These are phyloP conservation scores for Morinoia aosen DNA, from an alignment of 2,888 invertebrate genomes.

Conservation along the genomic window DNA sequence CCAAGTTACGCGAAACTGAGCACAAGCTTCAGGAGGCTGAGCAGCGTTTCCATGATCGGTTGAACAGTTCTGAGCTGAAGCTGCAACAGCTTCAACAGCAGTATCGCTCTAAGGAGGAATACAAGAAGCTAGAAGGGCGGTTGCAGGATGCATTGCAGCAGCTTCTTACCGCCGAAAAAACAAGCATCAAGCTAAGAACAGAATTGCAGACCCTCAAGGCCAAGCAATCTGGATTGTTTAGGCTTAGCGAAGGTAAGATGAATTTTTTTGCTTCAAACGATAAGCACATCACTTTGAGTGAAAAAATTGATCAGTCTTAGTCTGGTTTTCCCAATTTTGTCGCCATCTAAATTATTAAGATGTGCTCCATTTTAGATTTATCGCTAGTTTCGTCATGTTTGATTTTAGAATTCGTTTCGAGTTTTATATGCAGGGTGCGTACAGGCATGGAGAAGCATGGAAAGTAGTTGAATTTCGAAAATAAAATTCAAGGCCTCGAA, in stretches of 20 bases:
- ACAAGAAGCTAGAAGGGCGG: slow-evolving; percentile 52
- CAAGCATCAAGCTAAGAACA: slow-evolving; percentile 42
- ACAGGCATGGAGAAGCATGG: no score
- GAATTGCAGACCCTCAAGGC: background rate
- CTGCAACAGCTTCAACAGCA: slow-evolving; percentile 52
- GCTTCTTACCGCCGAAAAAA: slow-evolving; percentile 42
- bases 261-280: background rate
- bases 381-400: background rate
- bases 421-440: no score
- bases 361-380: background rate
- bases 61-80: slow-evolving; percentile 30
- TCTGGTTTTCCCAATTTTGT: background rate
- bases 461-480: no score
- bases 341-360: background rate
- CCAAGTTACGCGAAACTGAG: slow-evolving; percentile 41
- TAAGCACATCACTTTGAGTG: background rate
- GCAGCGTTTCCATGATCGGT: slow-evolving; percentile 41
- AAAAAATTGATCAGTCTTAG: background rate
- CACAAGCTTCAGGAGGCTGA: slow-evolving; percentile 35
- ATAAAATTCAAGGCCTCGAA: no score
- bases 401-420: background rate
- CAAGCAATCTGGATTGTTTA: background rate
- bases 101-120: slow-evolving; percentile 48
- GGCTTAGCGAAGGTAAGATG: slow-evolving; percentile 20
- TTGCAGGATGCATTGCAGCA: slow-evolving; percentile 49